Evolutionary conservation across 2,797 vertebrate species (phyloP), one percentile per base, ranked within the genome.

Genomic region (Myotis vivesi): DNA sequence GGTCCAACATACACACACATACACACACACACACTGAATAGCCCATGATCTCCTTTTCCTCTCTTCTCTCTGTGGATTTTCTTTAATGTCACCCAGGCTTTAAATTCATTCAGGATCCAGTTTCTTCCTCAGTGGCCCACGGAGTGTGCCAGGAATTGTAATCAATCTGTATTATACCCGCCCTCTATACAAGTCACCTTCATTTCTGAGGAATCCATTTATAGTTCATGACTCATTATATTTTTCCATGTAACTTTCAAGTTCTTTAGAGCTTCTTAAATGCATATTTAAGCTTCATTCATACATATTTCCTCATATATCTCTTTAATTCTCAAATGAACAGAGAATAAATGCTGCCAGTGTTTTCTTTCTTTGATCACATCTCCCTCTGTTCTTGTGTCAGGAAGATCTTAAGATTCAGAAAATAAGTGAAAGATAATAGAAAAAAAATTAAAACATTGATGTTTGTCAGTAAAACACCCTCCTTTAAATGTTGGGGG

Each of bases 321-420:
- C 36, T 79, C 20, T 84, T 90, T 82, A 90, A 82, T 90, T 96
- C 38, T 28, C 62, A 90, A 44, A 79, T 85, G n/a, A 62, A 85
- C 91, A 72, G 15, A 77, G 66, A 88, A 83, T 20, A 68, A 81
- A 86, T 57, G 22, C 44, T 82, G 49, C 64, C 49, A 90, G 12
- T 5, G 5, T 46, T 92, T 92, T 89, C 33, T 71, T 85, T 80
- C 59, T 94, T 92, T 95, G 89, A 95, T 91, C 73, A 51, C 33
- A 2, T 17, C n/a, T 69, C 41, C 66, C 10, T 55, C 59, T 95
- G 68, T 71, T 88, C 68, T 81, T 87, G 25, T 33, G 44, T 82
- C 73, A 73, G 28, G 33, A 84, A 73, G 66, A 94, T 92, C 28
- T 64, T 73, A 55, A 92, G 20, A 92, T 85, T 90, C n/a, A 89